Evolutionary conservation across 2,797 vertebrate genomes (phyloP), one percentile per base, ranked within the genome.

Genomic region (Labeo calbasu): DNA sequence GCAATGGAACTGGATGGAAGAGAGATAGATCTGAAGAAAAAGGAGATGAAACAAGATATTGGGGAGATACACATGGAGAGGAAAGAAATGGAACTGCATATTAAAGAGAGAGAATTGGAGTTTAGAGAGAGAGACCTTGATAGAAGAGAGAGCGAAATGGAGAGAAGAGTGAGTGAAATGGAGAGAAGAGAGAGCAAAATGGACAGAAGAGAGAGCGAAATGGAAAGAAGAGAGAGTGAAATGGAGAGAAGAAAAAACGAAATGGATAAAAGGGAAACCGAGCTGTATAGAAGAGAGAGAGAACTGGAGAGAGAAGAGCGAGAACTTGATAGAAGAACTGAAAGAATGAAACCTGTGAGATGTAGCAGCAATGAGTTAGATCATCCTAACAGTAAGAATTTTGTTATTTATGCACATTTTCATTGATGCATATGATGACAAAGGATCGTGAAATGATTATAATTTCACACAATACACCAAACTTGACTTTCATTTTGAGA

Each of bases 201-300:
- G 55, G 55, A 57, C 5, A 53, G 51, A 53, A 53, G 51, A 19
- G 17, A 55, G 0, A 55, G 6, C 1, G 6, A 65, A 32, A 1
- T 32, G 14, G 2, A 65, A 0, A 63, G 1, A 28, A 28, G 59
- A 28, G 13, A 14, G 2, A 15, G 0, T 0, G 14, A 28, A 32
- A 0, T 63, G 25, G 25, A 63, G 0, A 65, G 12, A 65, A 65
- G 25, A 32, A 9, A 57, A 4, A 55, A 0, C 4, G 19, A 21
- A 9, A 7, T n/a, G 21, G 19, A 57, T 4, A 57, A 8, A 57
- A 57, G 21, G 10, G 55, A 21, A 19, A 57, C 2, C 2, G 53
- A 57, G 10, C 19, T 57, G 53, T 8, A 19, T 2, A 21, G 1
- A 55, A 55, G 17, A 57, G 2, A 19, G 5, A 19, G 7, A 21